Percentiles rank a stretch among this genome's conserved stretches.
These are phyloP conservation scores for Cotesia glomerata DNA, from an alignment of 1,140 invertebrate species.

Conservation along the genomic window DNA sequence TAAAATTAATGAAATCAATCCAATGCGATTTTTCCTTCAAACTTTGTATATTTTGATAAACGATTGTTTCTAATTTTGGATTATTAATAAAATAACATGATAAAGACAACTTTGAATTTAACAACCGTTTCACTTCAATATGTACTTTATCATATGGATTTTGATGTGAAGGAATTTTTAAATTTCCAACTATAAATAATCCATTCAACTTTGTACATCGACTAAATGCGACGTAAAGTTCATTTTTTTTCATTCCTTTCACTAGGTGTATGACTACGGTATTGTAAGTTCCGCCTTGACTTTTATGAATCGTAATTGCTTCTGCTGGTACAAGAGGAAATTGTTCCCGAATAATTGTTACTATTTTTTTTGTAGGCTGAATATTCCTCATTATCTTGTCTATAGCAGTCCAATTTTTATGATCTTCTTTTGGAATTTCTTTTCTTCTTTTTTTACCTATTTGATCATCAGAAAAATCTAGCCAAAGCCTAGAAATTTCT, in stretches of 20 bases:
- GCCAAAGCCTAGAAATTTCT: not conserved
- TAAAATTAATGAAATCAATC: slow-evolving; percentile 21
- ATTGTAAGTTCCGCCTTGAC: slow-evolving; percentile 37
- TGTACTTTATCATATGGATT: slow-evolving; percentile 8
- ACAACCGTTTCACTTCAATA: slow-evolving; percentile 11
- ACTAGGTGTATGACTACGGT: slow-evolving; percentile 22
- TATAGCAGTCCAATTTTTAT: not conserved
- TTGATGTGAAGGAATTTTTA: slow-evolving; percentile 15
- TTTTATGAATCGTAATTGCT: slow-evolving; percentile 40
- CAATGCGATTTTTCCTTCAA: slow-evolving; percentile 21
- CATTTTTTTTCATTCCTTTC: not conserved
- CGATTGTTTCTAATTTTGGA: slow-evolving; percentile 4
- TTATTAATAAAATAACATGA: slow-evolving; percentile 12
- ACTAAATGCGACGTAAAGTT: slow-evolving; percentile 32
- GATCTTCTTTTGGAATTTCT: not conserved
- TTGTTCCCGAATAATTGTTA: not conserved
- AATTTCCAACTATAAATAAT: slow-evolving; percentile 19
- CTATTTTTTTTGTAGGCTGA: not conserved
- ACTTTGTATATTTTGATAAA: slow-evolving; percentile 23
- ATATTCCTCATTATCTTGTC: not conserved
- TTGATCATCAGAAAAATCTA: slow-evolving; percentile 10
- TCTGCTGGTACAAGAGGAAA: slow-evolving; percentile 30
- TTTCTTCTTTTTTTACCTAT: slow-evolving; percentile 15
- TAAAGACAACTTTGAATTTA: slow-evolving; percentile 5
- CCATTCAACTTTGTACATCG: slow-evolving; percentile 22